Evolutionary conservation across 2,113 vertebrate species (phyloP).

Genomic region (Aptenodytes forsteri): DNA sequence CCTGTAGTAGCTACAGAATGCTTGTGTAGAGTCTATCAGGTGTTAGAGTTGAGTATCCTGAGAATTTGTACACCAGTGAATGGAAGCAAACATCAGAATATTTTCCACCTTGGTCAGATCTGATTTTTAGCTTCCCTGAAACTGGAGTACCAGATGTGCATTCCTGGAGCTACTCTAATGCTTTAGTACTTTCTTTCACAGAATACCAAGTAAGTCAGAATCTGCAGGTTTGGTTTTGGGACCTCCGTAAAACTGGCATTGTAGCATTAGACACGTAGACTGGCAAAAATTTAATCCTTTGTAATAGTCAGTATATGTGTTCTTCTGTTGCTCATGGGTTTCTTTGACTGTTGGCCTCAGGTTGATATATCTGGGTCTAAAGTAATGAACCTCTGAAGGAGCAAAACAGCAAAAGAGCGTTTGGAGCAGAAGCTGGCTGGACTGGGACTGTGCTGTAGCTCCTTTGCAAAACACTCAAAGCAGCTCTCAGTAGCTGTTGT

Average conservation of each 20-base stretch:
- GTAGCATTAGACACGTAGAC: too few relatives aligned
- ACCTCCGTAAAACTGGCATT: not conserved
- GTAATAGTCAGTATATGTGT: too few relatives aligned
- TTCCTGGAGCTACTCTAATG: not conserved
- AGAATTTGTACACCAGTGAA: too few relatives aligned
- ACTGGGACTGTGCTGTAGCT: not conserved
- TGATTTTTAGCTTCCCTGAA: not conserved
- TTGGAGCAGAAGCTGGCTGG: not conserved
- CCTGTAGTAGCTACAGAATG: not conserved
- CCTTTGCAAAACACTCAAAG: not conserved
- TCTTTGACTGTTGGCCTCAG: not conserved
- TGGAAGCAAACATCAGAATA: not conserved
- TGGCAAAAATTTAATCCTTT: not conserved
- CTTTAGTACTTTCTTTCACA: not conserved
- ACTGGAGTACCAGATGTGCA: not conserved
- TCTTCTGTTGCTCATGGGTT: not conserved
- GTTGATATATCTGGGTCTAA: not conserved
- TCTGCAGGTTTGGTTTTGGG: not conserved
- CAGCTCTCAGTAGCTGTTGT: not conserved
- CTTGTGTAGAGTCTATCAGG: not conserved
- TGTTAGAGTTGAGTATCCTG: not conserved
- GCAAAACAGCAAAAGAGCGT: rapidly evolving
- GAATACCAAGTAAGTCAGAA: not conserved
- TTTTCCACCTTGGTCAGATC: not conserved
- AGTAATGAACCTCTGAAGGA: not conserved